Evolutionary conservation across 2,113 vertebrate species (phyloP), one percentile per base, ranked within the genome.

Genomic region (Petromus typicus): DNA sequence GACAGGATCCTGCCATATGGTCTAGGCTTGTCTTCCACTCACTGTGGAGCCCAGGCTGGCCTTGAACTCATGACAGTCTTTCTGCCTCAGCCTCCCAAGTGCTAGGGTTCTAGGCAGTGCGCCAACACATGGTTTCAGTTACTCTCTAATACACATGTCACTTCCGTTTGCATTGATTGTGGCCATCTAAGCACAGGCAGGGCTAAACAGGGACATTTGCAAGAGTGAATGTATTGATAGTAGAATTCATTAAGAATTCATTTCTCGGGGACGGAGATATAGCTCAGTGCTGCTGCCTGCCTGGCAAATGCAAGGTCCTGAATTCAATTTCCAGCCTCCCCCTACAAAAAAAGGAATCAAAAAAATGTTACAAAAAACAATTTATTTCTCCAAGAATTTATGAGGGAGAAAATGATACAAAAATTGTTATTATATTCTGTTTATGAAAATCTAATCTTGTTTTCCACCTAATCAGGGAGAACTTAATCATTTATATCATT

Each of bases 401-500:
- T 75, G 32, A 37, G n/a, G 2, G 8, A 71, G 16, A 51, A 82
- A 79, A 48, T 37, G 30, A 34, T 56, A 51, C 9, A 22, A 43
- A 63, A 40, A 13, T 82, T 20, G 9, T 17, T 69, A 12, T 12
- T 61, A 9, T 45, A 4, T 73, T 81, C 43, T 89, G 30, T 43
- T 78, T 89, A 9, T 89, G 16, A 22, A 92, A 56, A 95, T n/a
- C 43, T 82, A 43, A 83, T 73, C 64, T 79, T 82, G 18, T 66
- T 92, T 94, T 93, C 54, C 78, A 7, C 45, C 27, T 83, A 37
- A 69, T 82, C 30, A 43, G 13, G 57, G 20, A 57, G 17, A 73
- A 43, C 76, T 78, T 91, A 75, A 82, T 25, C n/a, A 43, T 32
- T 90, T 90, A 79, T 32, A 3, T 48, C 69, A 64, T 75, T 71